Evolutionary conservation across 2,113 vertebrate species (phyloP).

Genomic region (Trogon melanurus): DNA sequence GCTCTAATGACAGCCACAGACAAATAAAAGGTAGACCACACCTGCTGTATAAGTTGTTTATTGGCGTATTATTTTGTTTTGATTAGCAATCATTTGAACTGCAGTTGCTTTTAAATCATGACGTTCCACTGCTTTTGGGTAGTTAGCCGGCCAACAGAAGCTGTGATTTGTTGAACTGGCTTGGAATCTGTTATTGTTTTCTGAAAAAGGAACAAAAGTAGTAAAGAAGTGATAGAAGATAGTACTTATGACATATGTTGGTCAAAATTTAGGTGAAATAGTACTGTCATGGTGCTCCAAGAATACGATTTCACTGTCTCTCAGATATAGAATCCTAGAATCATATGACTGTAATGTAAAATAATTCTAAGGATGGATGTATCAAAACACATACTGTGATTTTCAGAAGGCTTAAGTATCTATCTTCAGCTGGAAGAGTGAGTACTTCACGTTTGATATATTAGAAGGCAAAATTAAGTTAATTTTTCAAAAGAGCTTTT

Average conservation of each 20-base stretch:
- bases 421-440: not conserved
- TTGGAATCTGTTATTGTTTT: not conserved
- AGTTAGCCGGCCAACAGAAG: not conserved
- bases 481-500: not conserved
- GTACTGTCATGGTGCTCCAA: not conserved
- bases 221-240: not conserved
- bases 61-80: not conserved
- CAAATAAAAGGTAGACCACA: not conserved
- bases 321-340: not conserved
- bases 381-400: not conserved
- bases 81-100: not conserved
- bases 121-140: not conserved
- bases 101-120: not conserved
- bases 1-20: not conserved
- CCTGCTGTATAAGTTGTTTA: not conserved
- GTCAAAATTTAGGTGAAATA: not conserved
- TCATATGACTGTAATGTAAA: not conserved
- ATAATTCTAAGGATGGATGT: not conserved
- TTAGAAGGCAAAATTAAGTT: not conserved
- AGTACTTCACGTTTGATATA: not conserved
- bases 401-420: not conserved
- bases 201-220: not conserved
- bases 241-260: not conserved
- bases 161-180: not conserved
- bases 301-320: not conserved